Percentiles rank a stretch among this genome's conserved stretches.
phyloP scores from a whole-genome alignment of 2,797 vertebrate genomes.

The Darevskia nairensis region DNA sequence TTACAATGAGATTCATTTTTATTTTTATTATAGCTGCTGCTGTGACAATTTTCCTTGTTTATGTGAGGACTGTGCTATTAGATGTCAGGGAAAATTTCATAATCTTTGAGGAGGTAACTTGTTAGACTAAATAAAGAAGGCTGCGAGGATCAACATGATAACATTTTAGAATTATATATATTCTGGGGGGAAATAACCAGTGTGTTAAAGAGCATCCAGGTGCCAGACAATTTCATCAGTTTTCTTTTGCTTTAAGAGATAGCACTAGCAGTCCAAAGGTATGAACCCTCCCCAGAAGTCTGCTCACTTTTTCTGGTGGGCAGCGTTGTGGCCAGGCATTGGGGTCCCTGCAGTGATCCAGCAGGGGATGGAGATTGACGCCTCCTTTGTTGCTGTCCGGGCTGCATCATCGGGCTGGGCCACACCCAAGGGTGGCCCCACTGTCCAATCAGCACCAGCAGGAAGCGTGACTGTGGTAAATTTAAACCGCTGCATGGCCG shows the following conservation, averaged over 20 bases:
- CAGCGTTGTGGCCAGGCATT: too few species aligned
- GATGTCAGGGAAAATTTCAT: conserved; percentile 45
- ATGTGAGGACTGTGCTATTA: conserved; percentile 30
- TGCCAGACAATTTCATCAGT: background rate
- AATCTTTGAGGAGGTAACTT: conserved; percentile 57
- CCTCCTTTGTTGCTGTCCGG: too few species aligned
- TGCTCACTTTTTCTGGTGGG: too few species aligned
- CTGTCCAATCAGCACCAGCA: too few species aligned
- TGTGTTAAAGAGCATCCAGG: background rate
- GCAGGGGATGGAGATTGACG: too few species aligned
- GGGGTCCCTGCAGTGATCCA: too few species aligned
- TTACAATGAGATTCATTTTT: conserved; percentile 25
- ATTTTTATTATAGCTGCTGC: conserved; percentile 22
- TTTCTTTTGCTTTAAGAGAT: background rate
- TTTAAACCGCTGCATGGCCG: too few species aligned
- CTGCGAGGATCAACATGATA: conserved; percentile 23
- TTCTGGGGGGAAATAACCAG: background rate
- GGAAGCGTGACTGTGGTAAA: too few species aligned
- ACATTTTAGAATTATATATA: conserved; percentile 43
- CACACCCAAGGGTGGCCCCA: too few species aligned
- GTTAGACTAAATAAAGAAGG: conserved; percentile 52
- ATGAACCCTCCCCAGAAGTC: too few species aligned
- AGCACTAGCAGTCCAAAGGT: background rate
- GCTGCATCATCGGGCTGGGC: too few species aligned
- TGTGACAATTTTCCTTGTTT: conserved; percentile 35